Conservation (phyloP, 2,797 vertebrate species). For the Cacajao melanocephalus region DNA sequence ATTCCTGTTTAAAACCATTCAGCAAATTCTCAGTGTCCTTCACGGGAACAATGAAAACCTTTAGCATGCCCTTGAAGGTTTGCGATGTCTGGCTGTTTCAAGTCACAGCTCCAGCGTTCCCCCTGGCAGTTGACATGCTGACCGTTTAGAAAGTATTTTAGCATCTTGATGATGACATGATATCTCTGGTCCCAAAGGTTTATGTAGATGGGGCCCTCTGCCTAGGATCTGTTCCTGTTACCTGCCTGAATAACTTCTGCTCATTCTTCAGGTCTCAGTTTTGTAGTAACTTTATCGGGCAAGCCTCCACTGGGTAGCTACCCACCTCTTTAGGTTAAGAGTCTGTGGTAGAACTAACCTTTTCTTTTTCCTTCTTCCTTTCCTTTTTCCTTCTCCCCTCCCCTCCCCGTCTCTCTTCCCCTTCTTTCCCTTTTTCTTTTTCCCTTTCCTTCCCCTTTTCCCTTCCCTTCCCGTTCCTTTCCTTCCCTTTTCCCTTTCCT, state of each 20-base stretch:
- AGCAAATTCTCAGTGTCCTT: not conserved
- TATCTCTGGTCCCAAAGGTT: not conserved
- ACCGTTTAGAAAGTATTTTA: not conserved
- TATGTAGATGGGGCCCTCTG: not conserved
- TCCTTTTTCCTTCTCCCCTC: accelerated
- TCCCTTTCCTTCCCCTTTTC: accelerated
- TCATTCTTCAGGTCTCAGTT: not conserved
- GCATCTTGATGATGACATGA: not conserved
- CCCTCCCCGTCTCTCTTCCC: accelerated
- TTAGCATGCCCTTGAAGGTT: not conserved
- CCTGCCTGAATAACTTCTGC: not conserved
- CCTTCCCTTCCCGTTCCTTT: accelerated
- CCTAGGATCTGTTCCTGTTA: not conserved
- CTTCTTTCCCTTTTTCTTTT: too few species aligned
- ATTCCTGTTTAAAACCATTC: not conserved
- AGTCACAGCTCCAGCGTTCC: not conserved
- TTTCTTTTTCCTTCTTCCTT: too few species aligned
- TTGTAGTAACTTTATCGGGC: not conserved
- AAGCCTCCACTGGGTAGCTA: not conserved
- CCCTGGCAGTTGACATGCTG: not conserved
- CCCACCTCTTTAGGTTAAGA: not conserved
- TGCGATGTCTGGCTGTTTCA: not conserved
- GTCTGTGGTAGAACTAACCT: not conserved
- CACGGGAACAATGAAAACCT: not conserved
- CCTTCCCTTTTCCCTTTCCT: accelerated